A percentile compares a stretch with the other conserved stretches of the same genome.
phyloP scores from a whole-genome alignment of 2,888 invertebrate species.

The Meandrusa payeni region DNA sequence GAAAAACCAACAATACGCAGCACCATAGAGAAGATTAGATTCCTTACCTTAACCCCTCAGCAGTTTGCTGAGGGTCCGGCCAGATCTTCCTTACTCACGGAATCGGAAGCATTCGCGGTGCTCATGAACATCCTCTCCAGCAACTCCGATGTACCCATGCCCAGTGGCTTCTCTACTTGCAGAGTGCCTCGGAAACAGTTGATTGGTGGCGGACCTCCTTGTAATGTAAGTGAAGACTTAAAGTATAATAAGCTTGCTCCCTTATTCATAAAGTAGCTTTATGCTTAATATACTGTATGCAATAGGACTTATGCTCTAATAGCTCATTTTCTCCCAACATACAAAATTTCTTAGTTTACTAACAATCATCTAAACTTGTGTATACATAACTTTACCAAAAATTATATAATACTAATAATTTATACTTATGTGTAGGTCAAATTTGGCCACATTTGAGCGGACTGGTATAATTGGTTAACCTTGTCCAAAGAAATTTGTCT shows the following conservation, averaged over 20 bases:
- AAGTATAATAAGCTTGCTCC: not conserved
- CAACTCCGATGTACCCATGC: conserved; percentile 85
- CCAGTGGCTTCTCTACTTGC: conserved; percentile 85
- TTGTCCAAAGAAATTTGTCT: too few species aligned
- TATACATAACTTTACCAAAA: too few species aligned
- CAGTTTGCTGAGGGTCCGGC: conserved; percentile 93
- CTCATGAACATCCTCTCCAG: conserved; percentile 91
- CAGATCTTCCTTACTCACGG: conserved; percentile 85
- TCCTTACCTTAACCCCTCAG: conserved; percentile 88
- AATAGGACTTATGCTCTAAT: too few species aligned
- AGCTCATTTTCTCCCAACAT: too few species aligned
- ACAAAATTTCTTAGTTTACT: too few species aligned
- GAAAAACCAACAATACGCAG: conserved; percentile 77
- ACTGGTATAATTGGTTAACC: too few species aligned
- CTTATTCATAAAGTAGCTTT: too few species aligned
- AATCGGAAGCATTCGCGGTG: conserved; percentile 89
- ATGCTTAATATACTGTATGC: too few species aligned
- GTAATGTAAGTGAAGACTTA: conserved; percentile 41
- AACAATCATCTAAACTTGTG: too few species aligned
- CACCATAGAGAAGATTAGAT: conserved; percentile 88
- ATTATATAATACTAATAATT: too few species aligned
- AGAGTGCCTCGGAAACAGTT: conserved; percentile 69
- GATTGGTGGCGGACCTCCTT: conserved; percentile 48
- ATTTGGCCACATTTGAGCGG: too few species aligned
- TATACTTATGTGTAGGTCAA: too few species aligned